Evolutionary conservation across 2,113 vertebrate genomes (phyloP).

Genomic region (Calonectris borealis): DNA sequence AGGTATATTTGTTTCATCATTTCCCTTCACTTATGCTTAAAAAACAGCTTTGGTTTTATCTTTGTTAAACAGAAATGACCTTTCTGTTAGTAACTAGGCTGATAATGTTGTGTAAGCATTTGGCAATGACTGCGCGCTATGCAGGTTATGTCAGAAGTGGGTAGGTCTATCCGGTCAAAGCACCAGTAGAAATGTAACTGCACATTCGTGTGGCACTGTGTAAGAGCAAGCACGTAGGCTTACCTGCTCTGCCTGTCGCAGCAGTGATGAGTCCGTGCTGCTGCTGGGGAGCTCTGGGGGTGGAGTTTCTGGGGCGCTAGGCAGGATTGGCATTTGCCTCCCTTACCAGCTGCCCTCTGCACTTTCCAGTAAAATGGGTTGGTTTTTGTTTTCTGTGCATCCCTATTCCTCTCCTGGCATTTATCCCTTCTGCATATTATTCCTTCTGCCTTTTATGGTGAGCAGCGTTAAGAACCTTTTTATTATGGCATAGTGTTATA

Average conservation of each 20-base stretch:
- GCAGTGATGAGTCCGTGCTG: neutral
- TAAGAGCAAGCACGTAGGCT: neutral
- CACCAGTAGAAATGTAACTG: neutral
- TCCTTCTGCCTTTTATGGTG: neutral
- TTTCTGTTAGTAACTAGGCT: neutral
- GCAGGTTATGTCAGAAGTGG: neutral
- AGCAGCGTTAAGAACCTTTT: neutral
- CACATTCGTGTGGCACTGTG: accelerated
- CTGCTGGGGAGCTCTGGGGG: neutral
- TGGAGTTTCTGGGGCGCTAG: neutral
- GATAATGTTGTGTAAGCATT: conserved; percentile 3
- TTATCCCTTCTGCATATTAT: neutral
- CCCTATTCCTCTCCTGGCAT: neutral
- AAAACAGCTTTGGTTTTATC: conserved; percentile 25
- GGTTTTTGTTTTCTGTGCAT: neutral
- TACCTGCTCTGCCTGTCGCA: neutral
- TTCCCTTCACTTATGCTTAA: neutral
- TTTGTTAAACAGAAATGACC: conserved; percentile 30
- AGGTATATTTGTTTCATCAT: neutral
- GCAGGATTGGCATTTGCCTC: neutral
- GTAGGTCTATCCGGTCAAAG: neutral
- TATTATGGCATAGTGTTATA: neutral
- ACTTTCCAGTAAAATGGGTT: neutral
- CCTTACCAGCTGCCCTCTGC: neutral
- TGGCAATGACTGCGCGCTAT: neutral